Percentiles rank a stretch among this genome's conserved stretches.
Conservation (phyloP, 2,113 vertebrate genomes). For the Thermophis baileyi region DNA sequence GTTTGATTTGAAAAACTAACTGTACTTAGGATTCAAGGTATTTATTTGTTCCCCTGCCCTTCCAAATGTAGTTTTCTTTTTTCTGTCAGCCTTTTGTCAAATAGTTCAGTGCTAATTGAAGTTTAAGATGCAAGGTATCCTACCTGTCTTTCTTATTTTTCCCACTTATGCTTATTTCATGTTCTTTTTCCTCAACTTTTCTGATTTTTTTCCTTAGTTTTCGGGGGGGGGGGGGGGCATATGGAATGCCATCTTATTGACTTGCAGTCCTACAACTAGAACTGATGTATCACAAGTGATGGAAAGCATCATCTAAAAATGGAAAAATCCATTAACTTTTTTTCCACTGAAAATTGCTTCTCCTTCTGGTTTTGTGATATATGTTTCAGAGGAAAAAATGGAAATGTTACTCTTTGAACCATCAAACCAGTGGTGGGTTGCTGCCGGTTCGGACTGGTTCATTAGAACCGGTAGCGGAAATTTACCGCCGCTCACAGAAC, state of each 20-base stretch:
- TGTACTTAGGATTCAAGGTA: slow-evolving; percentile 32
- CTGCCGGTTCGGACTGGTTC: too few relatives aligned
- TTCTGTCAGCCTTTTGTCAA: not conserved
- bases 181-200: not conserved
- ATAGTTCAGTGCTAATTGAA: slow-evolving; percentile 38
- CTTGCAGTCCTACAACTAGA: not conserved
- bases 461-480: too few relatives aligned
- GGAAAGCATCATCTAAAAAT: not conserved
- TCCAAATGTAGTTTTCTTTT: not conserved
- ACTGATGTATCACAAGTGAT: too few relatives aligned
- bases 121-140: not conserved
- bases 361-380: not conserved
- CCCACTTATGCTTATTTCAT: not conserved
- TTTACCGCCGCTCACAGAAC: too few relatives aligned
- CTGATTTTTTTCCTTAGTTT: not conserved
- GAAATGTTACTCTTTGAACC: not conserved
- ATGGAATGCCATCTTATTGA: not conserved
- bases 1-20: slow-evolving; percentile 39
- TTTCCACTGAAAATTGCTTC: not conserved
- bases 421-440: too few relatives aligned
- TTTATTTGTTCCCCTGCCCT: slow-evolving; percentile 24
- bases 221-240: too few relatives aligned
- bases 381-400: not conserved
- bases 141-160: slow-evolving; percentile 17
- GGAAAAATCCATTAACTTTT: not conserved